A percentile compares a stretch with the other conserved stretches of the same genome.
Conservation (phyloP, 2,888 invertebrate genomes). For the Sympetrum striolatum region DNA sequence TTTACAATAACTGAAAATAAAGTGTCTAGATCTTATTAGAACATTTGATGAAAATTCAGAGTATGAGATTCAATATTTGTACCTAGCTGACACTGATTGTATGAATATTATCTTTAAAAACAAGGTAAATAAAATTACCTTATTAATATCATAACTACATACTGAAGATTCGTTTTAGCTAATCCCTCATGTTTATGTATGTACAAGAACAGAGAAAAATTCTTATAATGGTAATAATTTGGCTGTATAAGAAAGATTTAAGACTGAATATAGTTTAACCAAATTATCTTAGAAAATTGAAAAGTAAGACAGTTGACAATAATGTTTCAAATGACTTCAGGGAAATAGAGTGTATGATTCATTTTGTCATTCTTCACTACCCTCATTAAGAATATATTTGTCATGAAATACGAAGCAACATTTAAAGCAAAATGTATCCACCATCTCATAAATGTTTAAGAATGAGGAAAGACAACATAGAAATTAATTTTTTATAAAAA, state of each 20-base stretch:
- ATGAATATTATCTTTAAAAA: not conserved
- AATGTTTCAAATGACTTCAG: not conserved
- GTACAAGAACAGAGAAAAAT: no score
- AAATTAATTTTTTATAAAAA: not conserved
- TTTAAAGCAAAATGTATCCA: constrained; percentile 22
- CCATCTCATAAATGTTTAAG: not conserved
- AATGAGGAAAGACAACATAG: not conserved
- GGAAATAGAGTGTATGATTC: not conserved
- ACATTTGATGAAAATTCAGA: not conserved
- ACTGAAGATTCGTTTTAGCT: not conserved
- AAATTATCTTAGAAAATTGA: not conserved
- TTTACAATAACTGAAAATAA: not conserved
- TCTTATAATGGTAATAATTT: not conserved
- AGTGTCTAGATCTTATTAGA: not conserved
- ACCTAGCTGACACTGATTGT: not conserved
- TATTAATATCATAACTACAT: not conserved
- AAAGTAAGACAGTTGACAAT: not conserved
- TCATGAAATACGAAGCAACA: constrained; percentile 31
- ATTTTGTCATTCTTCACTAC: not conserved
- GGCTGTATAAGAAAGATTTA: not conserved
- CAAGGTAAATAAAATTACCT: not conserved
- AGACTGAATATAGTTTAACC: not conserved
- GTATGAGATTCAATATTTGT: constrained; percentile 18
- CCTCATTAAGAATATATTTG: not conserved
- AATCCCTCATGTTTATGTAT: no score